Evolutionary conservation across 2,888 invertebrate genomes (phyloP).

Genomic region (Callosobruchus maculatus): DNA sequence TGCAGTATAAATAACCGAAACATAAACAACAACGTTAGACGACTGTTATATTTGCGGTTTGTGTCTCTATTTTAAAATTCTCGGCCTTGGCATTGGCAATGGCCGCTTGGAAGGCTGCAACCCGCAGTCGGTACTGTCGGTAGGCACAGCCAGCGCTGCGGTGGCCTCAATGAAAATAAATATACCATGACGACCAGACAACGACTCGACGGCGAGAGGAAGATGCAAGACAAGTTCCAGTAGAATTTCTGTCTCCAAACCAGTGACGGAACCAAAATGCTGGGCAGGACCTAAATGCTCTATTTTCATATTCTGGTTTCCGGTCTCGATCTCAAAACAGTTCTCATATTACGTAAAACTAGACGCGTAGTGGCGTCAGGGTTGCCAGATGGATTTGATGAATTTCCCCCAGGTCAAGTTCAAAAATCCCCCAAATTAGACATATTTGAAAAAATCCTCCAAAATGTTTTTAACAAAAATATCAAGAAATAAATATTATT

Average conservation of each 20-base stretch:
- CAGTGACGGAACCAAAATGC: neutral
- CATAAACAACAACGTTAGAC: neutral
- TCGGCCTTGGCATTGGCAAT: neutral
- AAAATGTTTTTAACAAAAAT: no score
- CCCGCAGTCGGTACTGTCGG: neutral
- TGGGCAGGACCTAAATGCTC: no score
- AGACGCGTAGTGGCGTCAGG: no score
- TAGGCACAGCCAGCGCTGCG: neutral
- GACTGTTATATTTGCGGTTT: neutral
- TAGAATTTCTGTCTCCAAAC: neutral
- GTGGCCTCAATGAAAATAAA: neutral
- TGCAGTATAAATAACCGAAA: neutral
- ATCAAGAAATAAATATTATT: no score
- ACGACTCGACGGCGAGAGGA: no score
- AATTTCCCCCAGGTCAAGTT: no score
- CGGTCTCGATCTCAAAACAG: no score
- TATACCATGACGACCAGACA: neutral
- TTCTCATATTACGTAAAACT: no score
- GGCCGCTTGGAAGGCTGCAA: neutral
- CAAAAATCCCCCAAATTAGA: no score
- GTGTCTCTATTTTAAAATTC: neutral
- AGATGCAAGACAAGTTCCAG: neutral
- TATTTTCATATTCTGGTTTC: no score
- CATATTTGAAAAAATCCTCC: no score
- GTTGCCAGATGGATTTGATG: no score